phyloP scores from a whole-genome alignment of 2,797 vertebrate species.

The Siniperca scherzeri region DNA sequence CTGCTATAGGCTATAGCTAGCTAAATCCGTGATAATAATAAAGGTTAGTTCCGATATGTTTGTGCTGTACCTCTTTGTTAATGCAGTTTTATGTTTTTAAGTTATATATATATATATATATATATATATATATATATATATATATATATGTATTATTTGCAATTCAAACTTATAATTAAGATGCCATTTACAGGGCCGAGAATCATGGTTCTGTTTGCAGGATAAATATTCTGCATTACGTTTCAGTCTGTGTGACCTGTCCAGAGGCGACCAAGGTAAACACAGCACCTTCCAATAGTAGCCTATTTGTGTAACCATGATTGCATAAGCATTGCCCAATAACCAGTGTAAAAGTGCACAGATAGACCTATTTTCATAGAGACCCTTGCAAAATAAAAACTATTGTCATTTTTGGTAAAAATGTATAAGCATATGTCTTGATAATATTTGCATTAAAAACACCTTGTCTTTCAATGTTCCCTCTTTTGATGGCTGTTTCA shows the following conservation, averaged over 20 bases:
- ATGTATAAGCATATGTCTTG: neutral
- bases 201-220: slow-evolving; percentile 87
- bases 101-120: no score
- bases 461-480: neutral
- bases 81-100: neutral
- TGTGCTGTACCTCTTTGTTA: neutral
- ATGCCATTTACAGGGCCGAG: slow-evolving; percentile 84
- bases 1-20: neutral
- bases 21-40: neutral
- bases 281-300: rapidly evolving
- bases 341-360: neutral
- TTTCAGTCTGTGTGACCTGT: slow-evolving; percentile 78
- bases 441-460: neutral
- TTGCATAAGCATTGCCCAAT: neutral
- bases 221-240: slow-evolving; percentile 85
- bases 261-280: slow-evolving; percentile 93
- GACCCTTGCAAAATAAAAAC: neutral
- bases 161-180: rapidly evolving
- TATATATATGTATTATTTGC: neutral
- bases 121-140: no score
- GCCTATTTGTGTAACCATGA: neutral
- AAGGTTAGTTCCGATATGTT: neutral
- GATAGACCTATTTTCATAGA: neutral
- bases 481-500: slow-evolving; percentile 63
- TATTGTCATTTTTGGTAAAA: neutral